Base-by-base conservation (phyloP, 2,797 vertebrate species). In the Gouania willdenowi region DNA sequence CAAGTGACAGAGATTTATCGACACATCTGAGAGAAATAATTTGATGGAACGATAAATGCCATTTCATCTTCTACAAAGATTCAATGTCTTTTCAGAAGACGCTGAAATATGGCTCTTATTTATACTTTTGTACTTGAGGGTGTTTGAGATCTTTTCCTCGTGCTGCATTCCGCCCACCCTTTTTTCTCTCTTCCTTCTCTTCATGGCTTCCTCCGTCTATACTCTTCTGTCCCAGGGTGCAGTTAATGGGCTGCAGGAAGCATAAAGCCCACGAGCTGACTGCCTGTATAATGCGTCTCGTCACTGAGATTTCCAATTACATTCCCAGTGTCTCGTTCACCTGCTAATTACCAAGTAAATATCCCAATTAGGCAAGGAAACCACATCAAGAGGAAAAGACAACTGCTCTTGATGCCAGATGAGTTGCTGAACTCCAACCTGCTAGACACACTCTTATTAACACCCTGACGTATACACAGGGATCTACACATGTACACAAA, bases 281-380 rank as follows among this genome's bases (percentile, higher is more conserved):
- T 66, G 72, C 72, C 65, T 66, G 78, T 67, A 75, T 83, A 85
- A 79, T 81, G 80, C 77, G 79, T 76, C 80, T 66, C 69, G 64
- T 61, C 85, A 83, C 70, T 64, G 81, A 84, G 84, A 88, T 88
- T 89, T 83, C 87, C 82, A 83, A 87, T 88, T 78, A 77, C 82
- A 85, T 78, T 83, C 85, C 69, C 82, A 86, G 87, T 77, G 79
- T 86, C 85, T 89, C 67, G 70, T 87, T 89, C 88, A 91, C 88
- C 89, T 91, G 83, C 87, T 90, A 91, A 91, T 94, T 91, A 92
- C 90, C 55, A 71, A 84, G 88, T 89, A 91, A 92, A 92, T 90
- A 92, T 91, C 88, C 90, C 90, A 92, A 93, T 94, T 91, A 93
- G 89, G 76, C 81, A 81, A 45, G 65, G 79, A 80, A 55, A 80